A percentile compares a stretch with the other conserved stretches of the same genome.
Evolutionary conservation across 2,888 invertebrate genomes (phyloP).

Genomic region (Celastrina argiolus): DNA sequence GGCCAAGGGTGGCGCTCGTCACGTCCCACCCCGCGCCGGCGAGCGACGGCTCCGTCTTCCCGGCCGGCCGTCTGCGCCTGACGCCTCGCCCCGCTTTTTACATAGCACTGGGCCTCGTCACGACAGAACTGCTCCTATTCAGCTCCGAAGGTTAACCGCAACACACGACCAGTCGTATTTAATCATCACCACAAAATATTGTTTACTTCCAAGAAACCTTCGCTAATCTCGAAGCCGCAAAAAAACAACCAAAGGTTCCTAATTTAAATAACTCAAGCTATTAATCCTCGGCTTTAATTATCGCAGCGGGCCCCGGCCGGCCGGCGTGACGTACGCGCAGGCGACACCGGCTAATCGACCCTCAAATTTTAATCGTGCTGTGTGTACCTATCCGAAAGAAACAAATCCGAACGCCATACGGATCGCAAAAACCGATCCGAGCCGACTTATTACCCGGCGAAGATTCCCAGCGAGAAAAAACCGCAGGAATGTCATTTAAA

Average conservation of each 20-base stretch:
- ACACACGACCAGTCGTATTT: slow-evolving; percentile 45
- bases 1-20: slow-evolving; percentile 65
- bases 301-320: slow-evolving; percentile 55
- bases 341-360: slow-evolving; percentile 53
- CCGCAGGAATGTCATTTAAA: slow-evolving; percentile 77
- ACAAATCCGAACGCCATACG: slow-evolving; percentile 52
- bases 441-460: slow-evolving; percentile 62
- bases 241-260: slow-evolving; percentile 57
- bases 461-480: slow-evolving; percentile 72
- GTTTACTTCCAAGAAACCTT: slow-evolving; percentile 66
- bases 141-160: slow-evolving; percentile 24
- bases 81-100: slow-evolving; percentile 55
- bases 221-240: slow-evolving; percentile 64
- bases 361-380: slow-evolving; percentile 50
- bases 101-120: slow-evolving; percentile 31
- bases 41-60: slow-evolving; percentile 69
- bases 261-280: slow-evolving; percentile 68
- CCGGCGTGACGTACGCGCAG: slow-evolving; percentile 56
- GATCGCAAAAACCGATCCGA: slow-evolving; percentile 63
- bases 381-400: slow-evolving; percentile 47
- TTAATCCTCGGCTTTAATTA: slow-evolving; percentile 67
- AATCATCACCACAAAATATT: slow-evolving; percentile 50
- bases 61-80: slow-evolving; percentile 65
- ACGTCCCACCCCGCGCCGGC: slow-evolving; percentile 70
- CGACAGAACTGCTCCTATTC: neutral